These are phyloP conservation scores for Ceramica pisi DNA, from an alignment of 2,888 invertebrate species.

Conservation along the genomic window DNA sequence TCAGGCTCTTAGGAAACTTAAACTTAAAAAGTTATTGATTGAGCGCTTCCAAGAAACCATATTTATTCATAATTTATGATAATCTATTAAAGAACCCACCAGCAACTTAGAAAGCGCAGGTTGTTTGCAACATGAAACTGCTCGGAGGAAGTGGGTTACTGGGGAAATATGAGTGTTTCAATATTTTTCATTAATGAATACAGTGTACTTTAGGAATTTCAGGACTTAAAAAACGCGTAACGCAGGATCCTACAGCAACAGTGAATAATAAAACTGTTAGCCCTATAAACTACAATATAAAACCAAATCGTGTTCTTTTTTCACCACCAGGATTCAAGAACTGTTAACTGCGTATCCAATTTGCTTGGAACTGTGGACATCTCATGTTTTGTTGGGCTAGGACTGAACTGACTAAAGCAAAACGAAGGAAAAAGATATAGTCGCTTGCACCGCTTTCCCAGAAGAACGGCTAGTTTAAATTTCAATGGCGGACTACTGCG, in stretches of 20 bases:
- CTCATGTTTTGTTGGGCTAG: constrained; percentile 80
- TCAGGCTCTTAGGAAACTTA: constrained; percentile 69
- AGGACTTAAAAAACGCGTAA: not conserved
- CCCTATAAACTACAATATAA: not conserved
- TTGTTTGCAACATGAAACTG: not conserved
- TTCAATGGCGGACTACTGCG: constrained; percentile 88
- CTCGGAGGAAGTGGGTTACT: not conserved
- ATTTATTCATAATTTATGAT: constrained; percentile 38
- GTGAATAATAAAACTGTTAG: not conserved
- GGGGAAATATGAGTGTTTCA: constrained; percentile 6
- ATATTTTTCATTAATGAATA: not conserved
- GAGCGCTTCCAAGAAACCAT: constrained; percentile 71
- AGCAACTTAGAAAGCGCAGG: constrained; percentile 4
- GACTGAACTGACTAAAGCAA: constrained; percentile 69
- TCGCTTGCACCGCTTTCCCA: constrained; percentile 76
- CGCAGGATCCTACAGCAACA: not conserved
- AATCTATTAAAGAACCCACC: constrained; percentile 25
- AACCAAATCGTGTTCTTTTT: constrained; percentile 24
- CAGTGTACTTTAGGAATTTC: not conserved
- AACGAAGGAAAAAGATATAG: constrained; percentile 74
- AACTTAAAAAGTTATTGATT: constrained; percentile 68
- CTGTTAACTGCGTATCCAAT: constrained; percentile 64
- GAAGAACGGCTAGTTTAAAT: constrained; percentile 88
- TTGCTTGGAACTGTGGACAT: constrained; percentile 70
- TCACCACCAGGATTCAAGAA: constrained; percentile 47